Percentiles rank a stretch among this genome's conserved stretches.
Conservation (phyloP, 2,113 vertebrate species). For the Neotragus moschatus region DNA sequence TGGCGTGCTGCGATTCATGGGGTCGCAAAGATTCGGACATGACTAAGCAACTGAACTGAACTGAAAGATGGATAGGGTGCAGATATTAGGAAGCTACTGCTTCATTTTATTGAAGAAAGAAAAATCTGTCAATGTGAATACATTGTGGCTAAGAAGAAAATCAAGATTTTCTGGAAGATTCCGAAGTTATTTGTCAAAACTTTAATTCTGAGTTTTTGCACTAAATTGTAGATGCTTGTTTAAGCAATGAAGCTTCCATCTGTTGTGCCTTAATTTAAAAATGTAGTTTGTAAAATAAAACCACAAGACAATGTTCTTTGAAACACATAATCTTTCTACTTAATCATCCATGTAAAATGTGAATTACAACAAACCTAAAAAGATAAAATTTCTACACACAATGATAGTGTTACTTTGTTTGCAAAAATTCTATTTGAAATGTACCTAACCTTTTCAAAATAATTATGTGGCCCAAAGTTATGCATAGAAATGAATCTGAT, state of each 20-base stretch:
- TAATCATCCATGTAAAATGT: slow-evolving; percentile 59
- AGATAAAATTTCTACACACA: slow-evolving; percentile 45
- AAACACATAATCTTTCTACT: slow-evolving; percentile 65
- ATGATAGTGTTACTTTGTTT: slow-evolving; percentile 20
- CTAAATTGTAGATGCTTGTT: slow-evolving; percentile 64
- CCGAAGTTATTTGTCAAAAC: slow-evolving; percentile 51
- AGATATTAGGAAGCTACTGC: neutral
- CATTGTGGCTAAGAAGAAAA: slow-evolving; percentile 7
- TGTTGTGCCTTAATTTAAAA: slow-evolving; percentile 73
- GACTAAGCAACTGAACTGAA: too few species aligned
- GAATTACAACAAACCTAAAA: slow-evolving; percentile 55
- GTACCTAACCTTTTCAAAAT: neutral
- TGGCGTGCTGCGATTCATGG: too few species aligned
- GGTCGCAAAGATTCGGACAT: too few species aligned
- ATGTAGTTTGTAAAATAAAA: slow-evolving; percentile 59
- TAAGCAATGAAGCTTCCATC: slow-evolving; percentile 70
- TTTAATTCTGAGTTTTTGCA: slow-evolving; percentile 42
- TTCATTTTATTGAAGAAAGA: slow-evolving; percentile 2
- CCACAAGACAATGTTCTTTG: slow-evolving; percentile 57
- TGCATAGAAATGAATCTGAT: neutral
- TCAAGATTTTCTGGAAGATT: slow-evolving; percentile 57
- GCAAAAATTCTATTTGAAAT: slow-evolving; percentile 18
- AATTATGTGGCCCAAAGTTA: slow-evolving; percentile 21
- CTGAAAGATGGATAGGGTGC: neutral
- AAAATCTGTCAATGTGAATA: slow-evolving; percentile 37